Evolutionary conservation across 1,140 invertebrate species (phyloP).

Genomic region (Chelonus insularis): DNA sequence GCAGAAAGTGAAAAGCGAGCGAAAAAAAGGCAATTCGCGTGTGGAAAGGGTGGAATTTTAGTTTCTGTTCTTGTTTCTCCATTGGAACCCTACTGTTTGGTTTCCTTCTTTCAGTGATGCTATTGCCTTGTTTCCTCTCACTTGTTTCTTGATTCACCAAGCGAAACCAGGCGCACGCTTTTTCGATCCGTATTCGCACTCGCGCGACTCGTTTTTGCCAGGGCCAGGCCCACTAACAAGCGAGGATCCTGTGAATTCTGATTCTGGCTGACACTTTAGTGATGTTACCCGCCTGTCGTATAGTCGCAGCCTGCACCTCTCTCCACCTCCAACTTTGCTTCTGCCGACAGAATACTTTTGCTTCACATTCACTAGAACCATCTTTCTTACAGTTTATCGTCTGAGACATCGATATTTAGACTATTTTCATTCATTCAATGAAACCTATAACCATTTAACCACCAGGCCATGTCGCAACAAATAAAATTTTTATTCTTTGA

Average conservation of each 20-base stretch:
- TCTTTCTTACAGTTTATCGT: background rate
- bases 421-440: background rate
- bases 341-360: slow-evolving; percentile 8
- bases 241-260: slow-evolving; percentile 50
- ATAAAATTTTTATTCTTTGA: too few relatives aligned
- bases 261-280: slow-evolving; percentile 53
- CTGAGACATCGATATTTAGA: slow-evolving; percentile 1
- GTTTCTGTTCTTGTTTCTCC: background rate
- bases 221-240: slow-evolving; percentile 45
- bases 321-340: slow-evolving; percentile 19
- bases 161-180: slow-evolving; percentile 25
- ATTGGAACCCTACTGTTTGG: background rate
- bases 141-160: slow-evolving; percentile 22
- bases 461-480: too few relatives aligned
- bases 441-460: too few relatives aligned
- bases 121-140: slow-evolving; percentile 11
- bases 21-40: slow-evolving; percentile 10
- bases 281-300: slow-evolving; percentile 43
- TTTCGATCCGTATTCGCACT: slow-evolving; percentile 33
- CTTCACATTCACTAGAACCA: background rate
- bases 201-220: slow-evolving; percentile 42
- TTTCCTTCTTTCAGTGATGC: background rate
- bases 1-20: slow-evolving; percentile 9
- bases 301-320: background rate
- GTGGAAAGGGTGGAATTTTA: slow-evolving; percentile 2